These are phyloP conservation scores for Orycteropus afer DNA, from an alignment of 2,113 vertebrate species.

Conservation along the genomic window DNA sequence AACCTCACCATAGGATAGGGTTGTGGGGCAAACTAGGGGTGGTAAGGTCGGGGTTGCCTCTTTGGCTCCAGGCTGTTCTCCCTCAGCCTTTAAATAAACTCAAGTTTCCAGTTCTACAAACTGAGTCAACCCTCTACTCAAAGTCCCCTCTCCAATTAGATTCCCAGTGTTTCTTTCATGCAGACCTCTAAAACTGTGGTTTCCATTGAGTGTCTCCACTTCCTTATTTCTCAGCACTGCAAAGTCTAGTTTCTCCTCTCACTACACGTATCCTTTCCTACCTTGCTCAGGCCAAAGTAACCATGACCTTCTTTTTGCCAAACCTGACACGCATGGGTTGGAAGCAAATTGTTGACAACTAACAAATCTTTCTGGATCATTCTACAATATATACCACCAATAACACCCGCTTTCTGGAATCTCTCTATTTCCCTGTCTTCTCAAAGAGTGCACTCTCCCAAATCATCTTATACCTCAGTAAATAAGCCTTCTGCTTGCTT, in stretches of 20 bases:
- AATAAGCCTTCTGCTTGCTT: conserved; percentile 6
- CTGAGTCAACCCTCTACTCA: not conserved
- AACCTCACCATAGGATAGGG: not conserved
- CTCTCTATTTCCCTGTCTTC: not conserved
- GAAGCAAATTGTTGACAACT: not conserved
- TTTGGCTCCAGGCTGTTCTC: not conserved
- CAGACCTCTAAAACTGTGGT: not conserved
- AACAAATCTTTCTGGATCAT: not conserved
- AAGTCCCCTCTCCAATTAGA: not conserved
- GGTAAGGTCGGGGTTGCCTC: not conserved
- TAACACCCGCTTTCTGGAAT: not conserved
- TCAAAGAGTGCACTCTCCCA: not conserved
- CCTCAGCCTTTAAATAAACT: not conserved
- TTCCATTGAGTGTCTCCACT: not conserved
- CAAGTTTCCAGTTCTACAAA: not conserved
- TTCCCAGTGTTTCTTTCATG: not conserved
- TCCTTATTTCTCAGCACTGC: conserved; percentile 13
- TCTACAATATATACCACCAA: not conserved
- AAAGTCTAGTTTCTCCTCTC: not conserved
- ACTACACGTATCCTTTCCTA: not conserved
- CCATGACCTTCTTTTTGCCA: not conserved
- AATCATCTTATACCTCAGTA: not conserved
- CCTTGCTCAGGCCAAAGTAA: not conserved
- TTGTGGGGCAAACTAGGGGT: not conserved
- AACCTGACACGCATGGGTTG: not conserved